Evolutionary conservation across 1,140 invertebrate genomes (phyloP).

Genomic region (Anoplolepis gracilipes): DNA sequence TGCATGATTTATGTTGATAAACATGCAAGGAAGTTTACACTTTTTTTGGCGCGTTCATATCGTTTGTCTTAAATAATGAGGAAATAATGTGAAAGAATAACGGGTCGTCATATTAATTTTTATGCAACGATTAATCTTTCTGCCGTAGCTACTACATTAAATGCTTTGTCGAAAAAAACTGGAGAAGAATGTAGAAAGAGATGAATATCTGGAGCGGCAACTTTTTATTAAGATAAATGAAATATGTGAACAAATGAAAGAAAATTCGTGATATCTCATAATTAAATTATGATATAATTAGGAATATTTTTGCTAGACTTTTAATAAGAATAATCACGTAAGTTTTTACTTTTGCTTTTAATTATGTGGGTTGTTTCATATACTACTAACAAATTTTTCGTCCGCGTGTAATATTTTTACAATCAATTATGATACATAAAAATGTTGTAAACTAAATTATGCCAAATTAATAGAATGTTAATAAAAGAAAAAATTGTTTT

Average conservation of each 20-base stretch:
- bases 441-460: background rate
- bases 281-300: background rate
- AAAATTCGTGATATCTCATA: background rate
- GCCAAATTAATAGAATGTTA: background rate
- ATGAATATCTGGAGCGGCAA: background rate
- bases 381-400: background rate
- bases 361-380: background rate
- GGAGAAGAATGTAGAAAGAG: background rate
- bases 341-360: background rate
- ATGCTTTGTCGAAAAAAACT: background rate
- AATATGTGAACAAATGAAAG: background rate
- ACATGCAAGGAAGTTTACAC: background rate
- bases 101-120: slow-evolving; percentile 42
- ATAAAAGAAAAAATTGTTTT: background rate
- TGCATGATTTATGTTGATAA: background rate
- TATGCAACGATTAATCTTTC: slow-evolving; percentile 57
- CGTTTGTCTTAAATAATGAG: slow-evolving; percentile 1
- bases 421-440: background rate
- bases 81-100: background rate
- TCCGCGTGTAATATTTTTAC: background rate
- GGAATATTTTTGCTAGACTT: background rate
- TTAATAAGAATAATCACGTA: background rate
- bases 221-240: slow-evolving; percentile 47
- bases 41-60: background rate
- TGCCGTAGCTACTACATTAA: slow-evolving; percentile 10